Evolutionary conservation across 2,797 vertebrate genomes (phyloP), one percentile per base, ranked within the genome.

Genomic region (Squalus acanthias): DNA sequence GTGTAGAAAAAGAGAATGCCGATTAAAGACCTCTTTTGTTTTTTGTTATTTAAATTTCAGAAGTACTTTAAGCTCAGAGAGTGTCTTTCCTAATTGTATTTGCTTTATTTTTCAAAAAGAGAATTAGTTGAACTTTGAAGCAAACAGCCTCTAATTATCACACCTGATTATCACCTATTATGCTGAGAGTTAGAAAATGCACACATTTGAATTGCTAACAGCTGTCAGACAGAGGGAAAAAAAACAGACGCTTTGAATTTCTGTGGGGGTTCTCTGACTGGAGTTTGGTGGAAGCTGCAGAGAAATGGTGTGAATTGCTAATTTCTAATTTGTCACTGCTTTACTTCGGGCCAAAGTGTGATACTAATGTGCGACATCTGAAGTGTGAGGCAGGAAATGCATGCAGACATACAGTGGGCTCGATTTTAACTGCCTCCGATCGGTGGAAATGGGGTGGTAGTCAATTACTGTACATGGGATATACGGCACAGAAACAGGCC

Each of bases 51-150:
- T 74, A 67, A 26, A 12, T 57, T 53, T 88, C 50, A 89, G 33
- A 22, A 46, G 79, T n/a, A 15, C 33, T 15, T 82, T 82, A 15
- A 39, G 79, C 13, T 39, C 79, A 82, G 89, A n/a, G 12, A 65
- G 13, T 20, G 15, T 53, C 85, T 88, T 57, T 92, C 57, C 60
- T 65, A n/a, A n/a, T 17, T 92, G 3, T 53, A 33, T 65, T 92
- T 92, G 29, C 17, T 92, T 92, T 92, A 65, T 92, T 92, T 88
- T 92, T 65, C 33, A 63, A 46, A 92, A 65, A 63, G 88, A 91
- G 88, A 92, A 39, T n/a, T 63, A 2, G 15, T 92, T n/a, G 60
- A 33, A 65, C 29, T 92, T 92, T 92, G 57, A 65, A 92, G 7
- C 89, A 65, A 92, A n/a, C 60, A 63, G 29, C 33, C 33, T 92